Conservation (phyloP, 1,140 invertebrate genomes). For the Lysiphlebus fabarum region DNA sequence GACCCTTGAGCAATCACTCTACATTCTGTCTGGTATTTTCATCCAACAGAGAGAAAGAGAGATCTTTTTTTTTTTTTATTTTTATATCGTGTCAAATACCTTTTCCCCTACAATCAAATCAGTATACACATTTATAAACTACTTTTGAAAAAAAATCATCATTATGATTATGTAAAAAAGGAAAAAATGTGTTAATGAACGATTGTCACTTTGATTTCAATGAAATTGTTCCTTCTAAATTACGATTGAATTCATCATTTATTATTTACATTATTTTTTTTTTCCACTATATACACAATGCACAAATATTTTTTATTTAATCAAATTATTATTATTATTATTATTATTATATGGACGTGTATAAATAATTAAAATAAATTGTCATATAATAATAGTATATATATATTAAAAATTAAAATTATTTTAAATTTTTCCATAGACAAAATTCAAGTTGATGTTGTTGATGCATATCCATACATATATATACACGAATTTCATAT, state of each 20-base stretch:
- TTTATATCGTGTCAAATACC: slow-evolving; percentile 1
- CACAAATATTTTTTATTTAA: too few relatives aligned
- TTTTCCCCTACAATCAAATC: slow-evolving; percentile 17
- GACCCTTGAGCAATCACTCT: slow-evolving; percentile 57
- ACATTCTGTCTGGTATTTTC: slow-evolving; percentile 54
- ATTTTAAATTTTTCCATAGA: too few relatives aligned
- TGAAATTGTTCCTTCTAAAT: background rate
- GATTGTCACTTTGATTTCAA: slow-evolving; percentile 40
- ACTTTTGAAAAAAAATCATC: slow-evolving; percentile 12
- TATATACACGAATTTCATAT: slow-evolving; percentile 29
- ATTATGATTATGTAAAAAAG: slow-evolving; percentile 21
- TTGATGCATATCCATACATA: slow-evolving; percentile 15
- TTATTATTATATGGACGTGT: too few relatives aligned
- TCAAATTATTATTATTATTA: too few relatives aligned
- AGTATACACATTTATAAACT: background rate
- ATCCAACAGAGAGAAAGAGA: slow-evolving; percentile 29
- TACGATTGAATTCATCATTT: background rate
- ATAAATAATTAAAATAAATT: too few relatives aligned
- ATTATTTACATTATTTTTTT: too few relatives aligned
- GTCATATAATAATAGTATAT: too few relatives aligned
- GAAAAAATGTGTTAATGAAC: slow-evolving; percentile 55
- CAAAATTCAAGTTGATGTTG: background rate
- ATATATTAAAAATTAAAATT: too few relatives aligned
- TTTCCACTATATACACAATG: too few relatives aligned
- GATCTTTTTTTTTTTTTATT: background rate